These are phyloP conservation scores for Ricordea florida DNA, from an alignment of 92 coral and sea anemone genomes.

Conservation along the genomic window DNA sequence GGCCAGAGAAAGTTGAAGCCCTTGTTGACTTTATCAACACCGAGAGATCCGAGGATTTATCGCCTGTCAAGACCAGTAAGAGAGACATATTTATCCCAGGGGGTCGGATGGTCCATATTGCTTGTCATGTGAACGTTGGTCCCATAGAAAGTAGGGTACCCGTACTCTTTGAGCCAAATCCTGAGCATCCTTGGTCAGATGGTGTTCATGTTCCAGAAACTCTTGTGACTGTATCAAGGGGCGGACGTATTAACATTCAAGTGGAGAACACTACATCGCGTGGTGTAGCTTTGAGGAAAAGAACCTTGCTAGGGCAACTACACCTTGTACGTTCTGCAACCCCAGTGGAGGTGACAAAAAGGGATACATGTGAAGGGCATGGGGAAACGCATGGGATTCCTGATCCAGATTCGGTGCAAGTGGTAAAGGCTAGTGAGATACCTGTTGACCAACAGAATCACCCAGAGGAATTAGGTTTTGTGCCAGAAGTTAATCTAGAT, in stretches of 20 bases:
- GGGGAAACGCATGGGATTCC: no score
- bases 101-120: no score
- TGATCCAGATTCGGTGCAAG: no score
- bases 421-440: background rate
- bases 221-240: constrained; percentile 26
- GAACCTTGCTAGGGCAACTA: constrained; percentile 27
- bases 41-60: no score
- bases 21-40: no score
- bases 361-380: no score
- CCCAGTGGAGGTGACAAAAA: constrained; percentile 27
- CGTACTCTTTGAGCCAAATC: constrained; percentile 65
- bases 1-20: no score
- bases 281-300: background rate
- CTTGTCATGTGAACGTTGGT: constrained; percentile 44
- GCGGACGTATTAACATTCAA: no score
- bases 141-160: constrained; percentile 61
- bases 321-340: constrained; percentile 37
- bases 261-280: constrained; percentile 21
- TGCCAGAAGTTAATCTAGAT: no score
- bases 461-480: no score
- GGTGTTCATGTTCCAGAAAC: constrained; percentile 55
- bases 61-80: no score
- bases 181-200: constrained; percentile 56
- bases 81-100: no score
- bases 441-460: constrained; percentile 1